Evolutionary conservation across 2,113 vertebrate genomes (phyloP).

Genomic region (Sturnus vulgaris): DNA sequence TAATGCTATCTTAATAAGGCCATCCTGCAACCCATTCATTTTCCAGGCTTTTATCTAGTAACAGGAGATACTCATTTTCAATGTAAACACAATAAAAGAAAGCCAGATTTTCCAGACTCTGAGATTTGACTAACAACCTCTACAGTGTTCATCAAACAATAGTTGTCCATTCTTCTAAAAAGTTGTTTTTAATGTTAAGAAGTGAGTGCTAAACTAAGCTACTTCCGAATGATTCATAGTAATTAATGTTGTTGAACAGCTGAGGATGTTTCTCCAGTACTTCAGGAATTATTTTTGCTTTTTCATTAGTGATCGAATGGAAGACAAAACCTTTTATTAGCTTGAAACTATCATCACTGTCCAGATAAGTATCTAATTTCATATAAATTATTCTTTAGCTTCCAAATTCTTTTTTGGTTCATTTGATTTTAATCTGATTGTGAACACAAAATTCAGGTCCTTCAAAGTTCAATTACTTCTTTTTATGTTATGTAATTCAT

Average conservation of each 20-base stretch:
- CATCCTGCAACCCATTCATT: background rate
- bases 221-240: background rate
- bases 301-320: background rate
- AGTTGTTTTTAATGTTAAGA: background rate
- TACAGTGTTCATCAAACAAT: background rate
- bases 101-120: background rate
- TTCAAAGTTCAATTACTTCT: background rate
- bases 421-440: background rate
- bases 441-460: background rate
- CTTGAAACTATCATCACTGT: background rate
- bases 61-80: background rate
- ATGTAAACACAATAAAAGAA: background rate
- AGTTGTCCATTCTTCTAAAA: background rate
- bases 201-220: background rate
- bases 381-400: background rate
- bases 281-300: background rate
- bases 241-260: background rate
- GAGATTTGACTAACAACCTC: background rate
- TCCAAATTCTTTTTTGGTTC: background rate
- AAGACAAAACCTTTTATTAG: background rate
- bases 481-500: background rate
- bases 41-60: background rate
- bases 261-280: background rate
- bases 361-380: background rate
- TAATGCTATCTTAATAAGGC: background rate